Conservation (phyloP, 2,113 vertebrate species). For the Phaetusa simplex region DNA sequence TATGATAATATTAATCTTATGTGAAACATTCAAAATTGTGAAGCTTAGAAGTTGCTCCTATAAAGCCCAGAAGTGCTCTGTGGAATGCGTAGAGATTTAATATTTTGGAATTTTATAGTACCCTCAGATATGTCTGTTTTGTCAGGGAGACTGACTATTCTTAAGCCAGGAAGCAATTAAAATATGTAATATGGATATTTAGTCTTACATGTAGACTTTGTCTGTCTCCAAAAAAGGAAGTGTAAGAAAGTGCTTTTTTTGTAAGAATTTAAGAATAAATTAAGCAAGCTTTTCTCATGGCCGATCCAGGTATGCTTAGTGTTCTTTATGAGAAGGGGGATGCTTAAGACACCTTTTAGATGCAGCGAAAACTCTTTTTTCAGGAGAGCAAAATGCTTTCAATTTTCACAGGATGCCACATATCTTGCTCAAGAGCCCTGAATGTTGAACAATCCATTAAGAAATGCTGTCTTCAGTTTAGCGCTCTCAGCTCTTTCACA, state of each 20-base stretch:
- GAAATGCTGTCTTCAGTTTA: conserved; percentile 39
- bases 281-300: not conserved
- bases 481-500: conserved; percentile 54
- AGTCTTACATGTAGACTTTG: not conserved
- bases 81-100: not conserved
- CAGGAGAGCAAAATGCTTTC: not conserved
- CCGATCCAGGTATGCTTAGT: not conserved
- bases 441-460: conserved; percentile 21
- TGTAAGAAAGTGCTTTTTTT: not conserved
- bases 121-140: not conserved
- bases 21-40: not conserved
- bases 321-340: not conserved
- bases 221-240: not conserved
- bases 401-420: not conserved
- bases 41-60: not conserved
- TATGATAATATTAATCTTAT: not conserved
- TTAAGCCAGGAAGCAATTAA: not conserved
- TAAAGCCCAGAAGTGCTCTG: not conserved
- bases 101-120: not conserved
- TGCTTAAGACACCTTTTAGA: not conserved
- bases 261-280: not conserved
- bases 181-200: not conserved
- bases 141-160: not conserved
- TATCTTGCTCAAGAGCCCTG: conserved; percentile 33
- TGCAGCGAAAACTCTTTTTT: not conserved